Evolutionary conservation across 2,797 vertebrate species (phyloP).

Genomic region (Okamejei kenojei): DNA sequence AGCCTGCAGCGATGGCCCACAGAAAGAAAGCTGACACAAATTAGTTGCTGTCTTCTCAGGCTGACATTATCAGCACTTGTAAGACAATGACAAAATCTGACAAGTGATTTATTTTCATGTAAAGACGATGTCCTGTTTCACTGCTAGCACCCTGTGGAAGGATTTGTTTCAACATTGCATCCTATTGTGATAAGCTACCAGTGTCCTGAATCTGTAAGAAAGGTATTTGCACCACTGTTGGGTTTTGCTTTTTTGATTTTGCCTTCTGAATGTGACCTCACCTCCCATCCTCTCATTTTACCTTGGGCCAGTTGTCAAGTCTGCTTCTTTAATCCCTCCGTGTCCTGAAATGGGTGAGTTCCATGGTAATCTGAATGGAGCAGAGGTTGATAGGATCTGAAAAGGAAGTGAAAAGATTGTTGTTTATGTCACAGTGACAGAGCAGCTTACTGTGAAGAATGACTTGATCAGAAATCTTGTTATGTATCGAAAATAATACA

Average conservation of each 20-base stretch:
- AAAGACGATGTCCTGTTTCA: not conserved
- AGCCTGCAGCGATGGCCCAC: not conserved
- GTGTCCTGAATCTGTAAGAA: not conserved
- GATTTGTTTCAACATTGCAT: not conserved
- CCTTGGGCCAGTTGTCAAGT: slow-evolving; percentile 34
- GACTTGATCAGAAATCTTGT: slow-evolving; percentile 15
- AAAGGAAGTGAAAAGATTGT: slow-evolving; percentile 24
- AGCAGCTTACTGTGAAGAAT: slow-evolving; percentile 9
- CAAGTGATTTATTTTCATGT: slow-evolving; percentile 26
- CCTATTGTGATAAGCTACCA: not conserved
- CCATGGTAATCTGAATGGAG: slow-evolving; percentile 26
- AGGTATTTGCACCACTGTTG: not conserved
- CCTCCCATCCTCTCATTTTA: slow-evolving; percentile 13
- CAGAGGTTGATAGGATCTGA: slow-evolving; percentile 21
- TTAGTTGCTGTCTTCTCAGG: slow-evolving; percentile 2
- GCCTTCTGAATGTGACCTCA: not conserved
- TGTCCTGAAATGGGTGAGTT: slow-evolving; percentile 8
- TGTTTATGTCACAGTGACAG: slow-evolving; percentile 27
- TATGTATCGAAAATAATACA: not conserved
- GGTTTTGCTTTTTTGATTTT: not conserved
- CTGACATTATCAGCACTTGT: slow-evolving; percentile 16
- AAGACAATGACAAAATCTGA: slow-evolving; percentile 15
- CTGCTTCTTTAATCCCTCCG: slow-evolving; percentile 31
- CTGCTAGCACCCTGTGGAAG: not conserved
- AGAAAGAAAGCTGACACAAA: slow-evolving; percentile 32